These are phyloP conservation scores for Branchinecta sandiegonensis DNA, from an alignment of 2,888 invertebrate genomes.

Conservation along the genomic window DNA sequence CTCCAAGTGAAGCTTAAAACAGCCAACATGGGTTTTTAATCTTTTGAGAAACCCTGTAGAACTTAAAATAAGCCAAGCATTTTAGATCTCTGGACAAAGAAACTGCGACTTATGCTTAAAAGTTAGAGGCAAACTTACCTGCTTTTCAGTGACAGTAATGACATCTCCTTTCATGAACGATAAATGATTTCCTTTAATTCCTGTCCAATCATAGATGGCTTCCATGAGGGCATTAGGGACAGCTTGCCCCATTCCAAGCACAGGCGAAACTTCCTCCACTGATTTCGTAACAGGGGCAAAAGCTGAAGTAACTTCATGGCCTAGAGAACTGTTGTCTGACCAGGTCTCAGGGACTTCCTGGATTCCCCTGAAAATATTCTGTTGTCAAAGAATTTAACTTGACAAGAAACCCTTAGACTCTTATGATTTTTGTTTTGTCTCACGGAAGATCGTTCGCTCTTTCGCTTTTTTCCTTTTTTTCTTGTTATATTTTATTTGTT, in stretches of 20 bases:
- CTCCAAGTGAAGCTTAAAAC: too few species aligned
- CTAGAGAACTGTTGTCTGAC: constrained; percentile 39
- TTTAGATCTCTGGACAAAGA: too few species aligned
- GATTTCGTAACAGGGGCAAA: constrained; percentile 27
- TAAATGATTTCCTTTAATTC: constrained; percentile 45
- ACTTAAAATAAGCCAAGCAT: too few species aligned
- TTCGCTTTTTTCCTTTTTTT: too few species aligned
- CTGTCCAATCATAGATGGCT: constrained; percentile 45
- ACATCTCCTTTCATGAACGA: constrained; percentile 46
- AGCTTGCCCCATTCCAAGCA: constrained; percentile 30
- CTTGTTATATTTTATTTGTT: too few species aligned
- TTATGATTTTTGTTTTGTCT: too few species aligned
- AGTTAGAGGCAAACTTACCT: constrained; percentile 31
- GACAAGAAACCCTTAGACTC: too few species aligned
- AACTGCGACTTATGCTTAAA: background rate
- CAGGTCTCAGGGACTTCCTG: constrained; percentile 54
- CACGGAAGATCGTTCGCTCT: too few species aligned
- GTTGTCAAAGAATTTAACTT: too few species aligned
- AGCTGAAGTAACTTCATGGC: constrained; percentile 30
- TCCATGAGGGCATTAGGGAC: constrained; percentile 27
- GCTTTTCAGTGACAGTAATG: constrained; percentile 44
- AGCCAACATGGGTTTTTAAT: too few species aligned
- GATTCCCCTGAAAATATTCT: constrained; percentile 44
- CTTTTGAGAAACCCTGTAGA: too few species aligned
- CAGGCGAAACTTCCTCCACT: constrained; percentile 30